Evolutionary conservation across 2,113 vertebrate species (phyloP).

Genomic region (Ammodramus savannarum): DNA sequence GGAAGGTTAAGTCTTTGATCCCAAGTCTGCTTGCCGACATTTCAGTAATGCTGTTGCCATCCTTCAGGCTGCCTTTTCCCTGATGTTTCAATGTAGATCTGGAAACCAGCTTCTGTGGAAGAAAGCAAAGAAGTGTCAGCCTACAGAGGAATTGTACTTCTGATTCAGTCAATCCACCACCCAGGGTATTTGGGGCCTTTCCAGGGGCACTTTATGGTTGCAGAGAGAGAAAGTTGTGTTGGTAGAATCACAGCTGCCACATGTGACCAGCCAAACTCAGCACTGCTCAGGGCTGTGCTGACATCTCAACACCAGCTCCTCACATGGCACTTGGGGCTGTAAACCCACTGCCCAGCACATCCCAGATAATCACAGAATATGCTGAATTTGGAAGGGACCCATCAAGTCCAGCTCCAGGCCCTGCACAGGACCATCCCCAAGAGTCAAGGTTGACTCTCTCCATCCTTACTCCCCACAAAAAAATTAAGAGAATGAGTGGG

Average conservation of each 20-base stretch:
- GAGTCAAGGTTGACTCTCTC: neutral
- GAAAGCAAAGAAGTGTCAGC: neutral
- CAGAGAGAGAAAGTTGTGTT: neutral
- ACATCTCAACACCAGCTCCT: neutral
- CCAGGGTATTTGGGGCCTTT: neutral
- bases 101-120: conserved; percentile 68
- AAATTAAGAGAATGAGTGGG: neutral
- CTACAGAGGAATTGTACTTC: neutral
- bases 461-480: neutral
- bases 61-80: conserved; percentile 55
- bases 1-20: conserved; percentile 87
- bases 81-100: conserved; percentile 69
- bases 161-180: neutral
- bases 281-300: neutral
- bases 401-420: neutral
- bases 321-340: neutral
- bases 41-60: conserved; percentile 13
- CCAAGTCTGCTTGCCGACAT: conserved; percentile 74
- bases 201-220: neutral
- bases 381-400: neutral
- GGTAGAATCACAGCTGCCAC: neutral
- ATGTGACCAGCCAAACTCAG: neutral
- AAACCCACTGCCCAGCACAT: neutral
- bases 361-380: neutral
- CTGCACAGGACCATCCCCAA: neutral